Evolutionary conservation across 2,113 vertebrate species (phyloP), one percentile per base, ranked within the genome.

Genomic region (Elanoides forficatus): DNA sequence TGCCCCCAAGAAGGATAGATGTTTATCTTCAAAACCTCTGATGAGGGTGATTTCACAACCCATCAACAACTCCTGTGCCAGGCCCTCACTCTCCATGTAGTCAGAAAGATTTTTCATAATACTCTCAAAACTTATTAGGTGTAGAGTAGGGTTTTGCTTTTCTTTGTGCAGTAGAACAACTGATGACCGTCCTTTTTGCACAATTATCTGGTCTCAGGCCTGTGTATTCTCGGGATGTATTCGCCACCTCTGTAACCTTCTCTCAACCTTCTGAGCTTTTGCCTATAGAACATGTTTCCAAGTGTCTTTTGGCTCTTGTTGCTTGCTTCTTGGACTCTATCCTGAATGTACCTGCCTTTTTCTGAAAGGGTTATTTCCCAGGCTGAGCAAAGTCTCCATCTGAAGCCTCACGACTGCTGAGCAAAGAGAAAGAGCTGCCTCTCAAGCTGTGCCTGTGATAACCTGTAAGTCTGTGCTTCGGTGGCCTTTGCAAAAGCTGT

Each of bases 11-110:
- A 95, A 81, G 81, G 48, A 72, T 52, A 87, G 73, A 73, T 90
- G 21, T 75, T 95, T 96, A 90, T 95, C 87, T 93, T 87, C 70
- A 91, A 65, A 93, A 90, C 60, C 36, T 65, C 78, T 85, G 63
- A 75, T 72, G 70, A 82, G n/a, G 32, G 22, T 70, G 65, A 78
- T 86, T 95, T 89, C 80, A 63, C 63, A 88, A n/a, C 25, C 21
- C 2, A 1, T 50, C 56, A 68, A 17, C n/a, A 91, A 72, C 78
- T 63, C 38, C 59, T 32, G 2, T 79, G 74, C 65, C 53, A 80
- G 58, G 53, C 23, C 36, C 93, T 91, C 30, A 45, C 40, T 85
- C 18, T 75, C 34, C 11, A 1, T 43, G 11, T 36, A 66, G 81
- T n/a, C 47, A 38, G 76, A 71, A 89, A n/a, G 12, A 50, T 45